Base-by-base conservation (phyloP, 2,888 invertebrate genomes). In the Anoplius nigerrimus region DNA sequence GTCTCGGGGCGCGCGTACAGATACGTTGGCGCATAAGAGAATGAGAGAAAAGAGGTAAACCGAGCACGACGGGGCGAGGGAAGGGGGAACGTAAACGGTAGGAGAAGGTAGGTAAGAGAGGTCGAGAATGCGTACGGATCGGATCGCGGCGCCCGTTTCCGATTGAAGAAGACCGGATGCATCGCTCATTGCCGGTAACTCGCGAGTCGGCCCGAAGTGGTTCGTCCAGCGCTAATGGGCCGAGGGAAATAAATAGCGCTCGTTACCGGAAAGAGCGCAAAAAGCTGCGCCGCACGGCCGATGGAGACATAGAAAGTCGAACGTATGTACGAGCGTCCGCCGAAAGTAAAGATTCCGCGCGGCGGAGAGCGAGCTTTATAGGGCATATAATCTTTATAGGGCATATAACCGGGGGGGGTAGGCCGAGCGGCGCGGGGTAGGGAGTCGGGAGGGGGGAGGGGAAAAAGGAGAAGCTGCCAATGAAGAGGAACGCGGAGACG, bases 271-370 rank as follows among this genome's bases (percentile, higher is more conserved):
- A 54, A 21, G 42, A 22, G 54, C 21, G 62, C 58, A 72, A 76
- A 74, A 76, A 72, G 34, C n/a, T 8, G 22, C 8, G 58, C 57
- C 70, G 63, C 64, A 70, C 59, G 24, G 24, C 43, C 46, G 67
- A 76, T 76, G 69, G 69, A 76, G 77, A 75, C 75, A 62, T 63
- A 72, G 65, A 60, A 66, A 75, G 55, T 58, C 57, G 57, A 15
- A 53, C 48, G 56, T 58, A 73, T 58, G 57, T 66, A 64, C 62
- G 62, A 15, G n/a, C 48, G 16, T 48, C 48, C 13, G 11, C 13
- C 48, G 18, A 48, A 48, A 18, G 48, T 18, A 48, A 48, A 48
- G 48, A 18, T 18, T 18, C 48, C n/a, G 16, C 18, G n/a, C 53
- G 53, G 22, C n/a, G n/a, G n/a, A 1, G 53, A 15, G 20, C 53